A percentile compares a stretch with the other conserved stretches of the same genome.
Conservation (phyloP, 2,888 invertebrate species). For the Drosophila nr. fundita region DNA sequence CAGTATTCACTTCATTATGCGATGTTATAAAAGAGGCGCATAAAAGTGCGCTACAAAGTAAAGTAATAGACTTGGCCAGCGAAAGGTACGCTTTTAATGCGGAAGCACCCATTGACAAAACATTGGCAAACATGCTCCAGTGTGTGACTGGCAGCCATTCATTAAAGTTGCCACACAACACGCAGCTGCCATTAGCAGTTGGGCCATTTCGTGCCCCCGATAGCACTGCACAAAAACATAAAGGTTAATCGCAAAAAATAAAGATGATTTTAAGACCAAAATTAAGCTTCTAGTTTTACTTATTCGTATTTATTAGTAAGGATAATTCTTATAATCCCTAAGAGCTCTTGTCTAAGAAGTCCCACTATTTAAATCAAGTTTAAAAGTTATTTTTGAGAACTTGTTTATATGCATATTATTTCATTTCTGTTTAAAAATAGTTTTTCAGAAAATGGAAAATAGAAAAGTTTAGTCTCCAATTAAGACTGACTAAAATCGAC, state of each 20-base stretch:
- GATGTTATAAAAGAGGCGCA: conserved; percentile 54
- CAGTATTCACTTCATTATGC: conserved; percentile 65
- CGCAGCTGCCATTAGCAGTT: conserved; percentile 6
- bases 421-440: not conserved
- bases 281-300: not conserved
- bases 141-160: conserved; percentile 61
- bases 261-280: not conserved
- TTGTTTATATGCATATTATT: not conserved
- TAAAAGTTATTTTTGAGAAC: not conserved
- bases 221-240: conserved; percentile 6
- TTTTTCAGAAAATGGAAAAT: not conserved
- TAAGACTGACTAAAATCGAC: not conserved
- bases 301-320: not conserved
- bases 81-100: conserved; percentile 36
- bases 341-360: not conserved
- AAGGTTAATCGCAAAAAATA: not conserved
- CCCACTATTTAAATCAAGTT: not conserved
- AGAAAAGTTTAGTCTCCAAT: not conserved
- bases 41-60: conserved; percentile 65
- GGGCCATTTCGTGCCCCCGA: not conserved
- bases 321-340: not conserved
- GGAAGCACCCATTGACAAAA: conserved; percentile 61
- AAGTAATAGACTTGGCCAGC: conserved; percentile 16
- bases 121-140: conserved; percentile 51
- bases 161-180: conserved; percentile 50